phyloP scores from a whole-genome alignment of 2,797 vertebrate species.

The Xenentodon cancila region DNA sequence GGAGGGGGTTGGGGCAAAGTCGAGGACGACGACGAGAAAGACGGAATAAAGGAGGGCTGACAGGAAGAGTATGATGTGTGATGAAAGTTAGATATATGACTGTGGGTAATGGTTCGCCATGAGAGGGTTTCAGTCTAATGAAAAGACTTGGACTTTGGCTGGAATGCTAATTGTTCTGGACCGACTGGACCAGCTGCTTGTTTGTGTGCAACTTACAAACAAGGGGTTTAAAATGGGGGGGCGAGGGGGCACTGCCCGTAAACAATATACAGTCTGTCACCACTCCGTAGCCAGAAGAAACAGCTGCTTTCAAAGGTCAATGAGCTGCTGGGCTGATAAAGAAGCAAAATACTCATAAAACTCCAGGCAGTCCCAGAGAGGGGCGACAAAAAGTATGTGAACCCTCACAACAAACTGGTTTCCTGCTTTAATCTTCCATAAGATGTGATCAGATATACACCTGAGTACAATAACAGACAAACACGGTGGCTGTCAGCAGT shows the following conservation, averaged over 20 bases:
- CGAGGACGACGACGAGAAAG: conserved; percentile 15
- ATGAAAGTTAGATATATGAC: conserved; percentile 47
- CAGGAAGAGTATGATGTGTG: conserved; percentile 35
- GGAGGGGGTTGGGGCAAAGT: conserved; percentile 8
- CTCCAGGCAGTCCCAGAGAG: background rate
- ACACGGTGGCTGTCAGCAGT: too few relatives aligned
- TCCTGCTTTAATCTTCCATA: too few relatives aligned
- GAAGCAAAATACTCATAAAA: conserved; percentile 30
- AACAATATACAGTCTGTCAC: conserved; percentile 50
- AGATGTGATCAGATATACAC: too few relatives aligned
- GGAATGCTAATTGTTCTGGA: conserved; percentile 16
- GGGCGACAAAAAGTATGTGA: too few relatives aligned
- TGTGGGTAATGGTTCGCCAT: conserved; percentile 34
- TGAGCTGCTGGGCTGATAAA: conserved; percentile 53
- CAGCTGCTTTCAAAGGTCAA: conserved; percentile 63
- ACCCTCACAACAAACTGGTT: too few relatives aligned
- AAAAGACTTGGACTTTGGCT: conserved; percentile 52
- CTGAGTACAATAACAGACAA: too few relatives aligned
- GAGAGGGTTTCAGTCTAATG: conserved; percentile 48
- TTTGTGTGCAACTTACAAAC: conserved; percentile 17
- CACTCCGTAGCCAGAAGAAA: conserved; percentile 42
- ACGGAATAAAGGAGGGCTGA: conserved; percentile 21
- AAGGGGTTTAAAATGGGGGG: background rate
- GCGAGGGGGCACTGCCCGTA: conserved; percentile 25
- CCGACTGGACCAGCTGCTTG: conserved; percentile 3